Percentiles rank a stretch among this genome's conserved stretches.
Evolutionary conservation across 2,888 invertebrate species (phyloP).

Genomic region (Epinotia demarniana): DNA sequence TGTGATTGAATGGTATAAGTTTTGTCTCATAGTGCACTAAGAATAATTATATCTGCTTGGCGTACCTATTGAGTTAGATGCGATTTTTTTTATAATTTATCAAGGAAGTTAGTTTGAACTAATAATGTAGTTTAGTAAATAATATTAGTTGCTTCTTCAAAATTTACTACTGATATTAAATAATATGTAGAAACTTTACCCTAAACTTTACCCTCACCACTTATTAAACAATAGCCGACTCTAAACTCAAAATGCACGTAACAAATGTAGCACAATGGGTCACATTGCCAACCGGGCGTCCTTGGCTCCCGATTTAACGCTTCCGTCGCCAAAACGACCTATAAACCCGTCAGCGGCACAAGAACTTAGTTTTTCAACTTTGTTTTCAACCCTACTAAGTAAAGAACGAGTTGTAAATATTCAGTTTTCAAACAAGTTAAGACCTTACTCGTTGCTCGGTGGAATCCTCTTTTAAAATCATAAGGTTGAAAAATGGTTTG

Average conservation of each 20-base stretch:
- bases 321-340: constrained; percentile 21
- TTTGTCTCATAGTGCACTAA: background rate
- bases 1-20: background rate
- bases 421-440: background rate
- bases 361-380: background rate
- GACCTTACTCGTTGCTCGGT: background rate
- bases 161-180: background rate
- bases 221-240: constrained; percentile 27
- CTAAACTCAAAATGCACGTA: constrained; percentile 36
- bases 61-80: no score
- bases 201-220: background rate
- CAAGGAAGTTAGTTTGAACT: no score
- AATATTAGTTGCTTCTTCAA: no score
- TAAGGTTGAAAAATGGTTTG: background rate
- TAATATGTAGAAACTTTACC: background rate
- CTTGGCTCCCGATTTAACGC: constrained; percentile 65
- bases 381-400: background rate
- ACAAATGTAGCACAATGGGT: constrained; percentile 75
- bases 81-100: no score
- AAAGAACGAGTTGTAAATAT: background rate
- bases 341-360: background rate
- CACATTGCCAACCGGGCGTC: constrained; percentile 79
- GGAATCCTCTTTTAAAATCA: background rate
- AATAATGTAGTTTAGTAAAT: no score
- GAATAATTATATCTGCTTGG: no score